Percentiles rank a stretch among this genome's conserved stretches.
These are phyloP conservation scores for Epinephelus lanceolatus DNA, from an alignment of 2,113 vertebrate genomes.

Conservation along the genomic window DNA sequence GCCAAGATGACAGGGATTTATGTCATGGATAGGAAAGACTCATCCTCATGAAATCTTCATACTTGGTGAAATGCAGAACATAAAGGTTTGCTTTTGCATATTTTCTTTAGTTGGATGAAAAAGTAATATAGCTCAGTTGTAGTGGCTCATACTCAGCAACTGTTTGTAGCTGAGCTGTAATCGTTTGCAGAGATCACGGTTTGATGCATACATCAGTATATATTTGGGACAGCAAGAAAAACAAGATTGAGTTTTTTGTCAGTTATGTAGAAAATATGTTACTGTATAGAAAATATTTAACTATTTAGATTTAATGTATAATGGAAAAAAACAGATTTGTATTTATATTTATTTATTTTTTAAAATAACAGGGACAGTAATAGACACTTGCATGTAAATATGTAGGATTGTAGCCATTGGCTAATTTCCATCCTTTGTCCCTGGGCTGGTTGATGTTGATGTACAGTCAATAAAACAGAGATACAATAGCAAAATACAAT, in stretches of 20 bases:
- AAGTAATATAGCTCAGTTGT: not conserved
- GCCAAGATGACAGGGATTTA: conserved; percentile 41
- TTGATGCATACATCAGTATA: not conserved
- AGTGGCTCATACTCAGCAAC: not conserved
- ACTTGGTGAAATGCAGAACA: conserved; percentile 13
- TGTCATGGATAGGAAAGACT: conserved; percentile 40
- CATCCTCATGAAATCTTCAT: conserved; percentile 28
- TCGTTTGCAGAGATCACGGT: not conserved
- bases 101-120: not conserved
- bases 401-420: too few relatives aligned
- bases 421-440: too few relatives aligned
- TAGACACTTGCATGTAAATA: too few relatives aligned
- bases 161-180: not conserved
- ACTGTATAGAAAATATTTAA: too few relatives aligned
- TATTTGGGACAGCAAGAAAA: not conserved
- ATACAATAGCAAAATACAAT: too few relatives aligned
- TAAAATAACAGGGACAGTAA: too few relatives aligned
- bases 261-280: not conserved
- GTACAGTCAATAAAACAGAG: too few relatives aligned
- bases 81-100: conserved; percentile 1
- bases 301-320: too few relatives aligned
- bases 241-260: not conserved
- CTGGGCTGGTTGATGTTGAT: too few relatives aligned
- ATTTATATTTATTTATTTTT: too few relatives aligned
- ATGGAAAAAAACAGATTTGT: too few relatives aligned